Base-by-base conservation (phyloP, 2,888 invertebrate species). In the Gordius sp. region DNA sequence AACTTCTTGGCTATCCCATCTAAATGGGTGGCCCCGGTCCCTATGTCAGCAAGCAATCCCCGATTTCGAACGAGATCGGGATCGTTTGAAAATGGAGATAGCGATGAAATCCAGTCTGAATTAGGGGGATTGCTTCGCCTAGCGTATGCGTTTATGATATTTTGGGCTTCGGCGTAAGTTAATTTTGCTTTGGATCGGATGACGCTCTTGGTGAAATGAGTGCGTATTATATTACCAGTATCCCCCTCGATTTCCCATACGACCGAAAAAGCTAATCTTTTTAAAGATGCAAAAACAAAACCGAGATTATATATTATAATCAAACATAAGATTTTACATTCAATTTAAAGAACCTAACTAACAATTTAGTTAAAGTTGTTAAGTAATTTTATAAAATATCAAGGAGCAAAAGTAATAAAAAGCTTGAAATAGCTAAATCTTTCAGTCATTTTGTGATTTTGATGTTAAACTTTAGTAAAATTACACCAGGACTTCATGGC, bases 151-250 rank as follows among this genome's bases (percentile, higher is more conserved):
- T 33, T 20, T 23, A 47, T 18, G 20, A 47, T 47, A 47, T 8
- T 73, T 69, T 97, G 97, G 0, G 97, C 97, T 69, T 89, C 81
- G 63, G 84, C 87, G 66, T 97, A 97, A 0, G 91, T 97, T 78
- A 97, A 78, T 0, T 93, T 86, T n/a, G 79, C 77, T 66, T 68
- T 67, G 2, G 73, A 73, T 28, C 79, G 76, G 60, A 97, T 97
- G 41, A 97, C 78, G 63, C 86, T 86, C 69, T 97, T 97, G 65
- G 80, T 80, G 67, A 82, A 93, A 62, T 77, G 77, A 0, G 81
- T 81, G 2, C 74, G 74, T 1, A 86, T 65, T 57, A 89, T 79
- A 63, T 84, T 63, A 20, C 67, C 80, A 0, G 86, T 82, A 52
- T 82, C 74, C 4, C 77, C 73, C 60, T 82, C 81, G 66, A 97